Evolutionary conservation across 2,888 invertebrate species (phyloP), one percentile per base, ranked within the genome.

Genomic region (Poecilus cupreus): DNA sequence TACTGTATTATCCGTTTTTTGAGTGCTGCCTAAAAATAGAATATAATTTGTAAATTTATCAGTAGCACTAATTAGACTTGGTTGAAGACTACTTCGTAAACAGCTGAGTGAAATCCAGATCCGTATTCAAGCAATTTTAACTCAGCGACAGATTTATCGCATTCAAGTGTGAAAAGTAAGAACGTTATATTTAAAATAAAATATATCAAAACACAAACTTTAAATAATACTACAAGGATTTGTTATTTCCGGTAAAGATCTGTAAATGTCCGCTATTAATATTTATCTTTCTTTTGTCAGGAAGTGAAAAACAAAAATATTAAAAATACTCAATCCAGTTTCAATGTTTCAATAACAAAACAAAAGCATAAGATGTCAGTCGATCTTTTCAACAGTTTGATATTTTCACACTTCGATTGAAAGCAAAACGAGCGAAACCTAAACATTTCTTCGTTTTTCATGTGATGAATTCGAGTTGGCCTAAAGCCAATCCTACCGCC

Each of bases 51-150:
- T 46, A 70, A 68, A 79, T 79, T 79, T 79, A 79, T 79, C 70
- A 68, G 68, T 51, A 70, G 49, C 20, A 68, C 79, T 79, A 79
- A 79, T 79, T 79, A 79, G 79, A 54, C 76, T 57, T 76, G 76
- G 37, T 76, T 49, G 79, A 54, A 22, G 46, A 37, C 43, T 22
- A 11, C 39, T 39, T 39, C 20, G 18, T 39, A 20, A 72, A 72
- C 39, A 39, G 51, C 20, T 57, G 51, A 54, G 54, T 57, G 51
- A 51, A 57, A 46, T n/a, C 26, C 79, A 79, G 79, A 3, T 10
- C 32, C 68, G 79, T 46, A 79, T 51, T 79, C 68, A 26, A n/a
- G 8, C 18, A 79, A 46, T 64, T 51, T 68, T 68, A 49, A 24
- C 16, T 37, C 75, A 75, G 8, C 54, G 32, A 54, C 64, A 68